Base-by-base conservation (phyloP, 2,797 vertebrate species). In the Mallotus villosus region DNA sequence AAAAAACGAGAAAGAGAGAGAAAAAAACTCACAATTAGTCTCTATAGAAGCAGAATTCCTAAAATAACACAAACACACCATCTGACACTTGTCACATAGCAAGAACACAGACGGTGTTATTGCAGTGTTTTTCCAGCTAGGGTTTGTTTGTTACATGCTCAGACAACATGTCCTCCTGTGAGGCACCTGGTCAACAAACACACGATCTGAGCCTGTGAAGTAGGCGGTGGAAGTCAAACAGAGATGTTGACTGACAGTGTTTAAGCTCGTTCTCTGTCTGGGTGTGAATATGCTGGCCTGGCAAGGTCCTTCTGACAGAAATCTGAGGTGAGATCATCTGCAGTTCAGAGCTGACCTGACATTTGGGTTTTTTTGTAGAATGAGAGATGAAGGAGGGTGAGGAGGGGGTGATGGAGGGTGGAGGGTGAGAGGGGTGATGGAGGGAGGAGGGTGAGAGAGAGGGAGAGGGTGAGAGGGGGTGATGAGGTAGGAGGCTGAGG, bases 51-150 rank as follows among this genome's bases (percentile, higher is more conserved):
- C n/a, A 19, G n/a, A n/a, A 16, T 62, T 21, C 17, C 2, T 3
- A 65, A 65, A 51, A 16, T 5, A 1, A 71, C 27, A 51, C 37
- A 46, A 75, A 76, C 59, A 60, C 60, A 72, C 62, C 34, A 46
- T 4, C 59, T 70, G 66, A 75, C 65, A 67, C 0, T 37, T 41
- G 60, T 74, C 76, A 67, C 51, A 70, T 73, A 16, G 76, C n/a
- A 75, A 57, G 37, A 64, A 67, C 49, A 59, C 2, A 21, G 22
- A 0, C 21, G 9, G 4, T 53, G 60, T 24, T 27, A 5, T 16
- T 32, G 0, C 37, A 17, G 5, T 32, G 27, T 8, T n/a, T 8
- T n/a, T 32, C 5, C 24, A 21, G 21, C 53, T 14, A 5, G 53
- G n/a, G 19, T 7, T 11, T n/a, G n/a, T 12, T 61, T 22, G 22